Percentiles rank a stretch among this genome's conserved stretches.
phyloP scores from a whole-genome alignment of 2,888 invertebrate genomes.

The Pristionchus maxplancki region DNA sequence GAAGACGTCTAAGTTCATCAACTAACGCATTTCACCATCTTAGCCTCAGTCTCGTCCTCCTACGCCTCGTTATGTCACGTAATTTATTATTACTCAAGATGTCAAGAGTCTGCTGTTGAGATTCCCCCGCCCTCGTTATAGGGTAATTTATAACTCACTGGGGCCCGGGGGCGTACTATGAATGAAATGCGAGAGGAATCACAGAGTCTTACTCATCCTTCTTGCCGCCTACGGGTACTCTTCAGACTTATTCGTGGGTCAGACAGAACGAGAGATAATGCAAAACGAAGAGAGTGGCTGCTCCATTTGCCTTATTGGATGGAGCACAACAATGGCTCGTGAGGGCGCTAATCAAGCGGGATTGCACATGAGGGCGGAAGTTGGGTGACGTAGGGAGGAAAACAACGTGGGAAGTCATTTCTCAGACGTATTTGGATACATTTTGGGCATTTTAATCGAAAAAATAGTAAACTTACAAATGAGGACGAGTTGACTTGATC shows the following conservation, averaged over 20 bases:
- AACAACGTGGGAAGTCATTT: background rate
- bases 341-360: background rate
- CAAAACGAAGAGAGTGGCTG: background rate
- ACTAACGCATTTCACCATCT: background rate
- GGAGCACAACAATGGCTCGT: background rate
- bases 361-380: background rate
- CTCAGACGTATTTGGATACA: too few relatives aligned
- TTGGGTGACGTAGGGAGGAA: background rate
- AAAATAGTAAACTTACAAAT: background rate
- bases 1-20: too few relatives aligned
- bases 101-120: background rate
- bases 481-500: slow-evolving; percentile 20
- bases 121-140: background rate
- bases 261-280: too few relatives aligned
- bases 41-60: background rate
- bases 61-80: background rate
- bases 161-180: background rate
- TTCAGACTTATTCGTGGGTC: too few relatives aligned
- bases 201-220: background rate
- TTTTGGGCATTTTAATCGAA: too few relatives aligned
- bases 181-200: background rate
- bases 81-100: background rate
- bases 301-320: background rate
- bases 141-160: background rate
- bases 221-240: background rate